These are phyloP conservation scores for Eremophila alpestris DNA, from an alignment of 2,797 vertebrate species.

Conservation along the genomic window DNA sequence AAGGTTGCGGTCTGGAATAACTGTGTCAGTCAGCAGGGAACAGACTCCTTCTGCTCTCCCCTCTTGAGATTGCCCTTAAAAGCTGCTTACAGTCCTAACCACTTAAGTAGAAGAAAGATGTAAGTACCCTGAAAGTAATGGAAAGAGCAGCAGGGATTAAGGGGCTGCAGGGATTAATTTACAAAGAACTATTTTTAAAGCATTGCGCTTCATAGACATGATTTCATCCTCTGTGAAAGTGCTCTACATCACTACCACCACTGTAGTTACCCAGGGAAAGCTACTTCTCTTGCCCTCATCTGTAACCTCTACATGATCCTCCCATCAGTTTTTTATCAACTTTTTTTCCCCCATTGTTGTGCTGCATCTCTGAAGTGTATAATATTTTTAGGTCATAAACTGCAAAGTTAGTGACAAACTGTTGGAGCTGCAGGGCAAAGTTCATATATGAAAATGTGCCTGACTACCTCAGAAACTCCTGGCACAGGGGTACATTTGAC, in stretches of 20 bases:
- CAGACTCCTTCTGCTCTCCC: background rate
- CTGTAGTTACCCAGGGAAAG: background rate
- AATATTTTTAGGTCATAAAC: background rate
- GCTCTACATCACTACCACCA: background rate
- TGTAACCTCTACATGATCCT: background rate
- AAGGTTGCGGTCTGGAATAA: background rate
- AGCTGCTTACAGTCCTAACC: slow-evolving; percentile 56
- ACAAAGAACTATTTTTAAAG: slow-evolving; percentile 44
- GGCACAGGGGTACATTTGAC: background rate
- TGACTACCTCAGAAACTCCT: background rate
- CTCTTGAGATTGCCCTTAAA: slow-evolving; percentile 52
- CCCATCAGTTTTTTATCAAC: background rate
- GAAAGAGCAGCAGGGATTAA: slow-evolving; percentile 61
- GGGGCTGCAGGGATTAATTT: slow-evolving; percentile 12
- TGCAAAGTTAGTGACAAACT: background rate
- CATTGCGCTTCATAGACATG: background rate
- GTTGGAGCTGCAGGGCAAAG: background rate
- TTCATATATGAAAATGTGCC: background rate
- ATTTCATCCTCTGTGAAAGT: background rate
- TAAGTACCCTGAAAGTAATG: slow-evolving; percentile 53
- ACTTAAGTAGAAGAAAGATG: slow-evolving; percentile 54
- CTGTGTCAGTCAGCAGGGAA: background rate
- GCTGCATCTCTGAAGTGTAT: background rate
- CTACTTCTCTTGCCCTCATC: background rate
- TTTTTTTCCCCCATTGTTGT: background rate